Evolutionary conservation across 2,113 vertebrate species (phyloP).

Genomic region (Scopus umbretta): DNA sequence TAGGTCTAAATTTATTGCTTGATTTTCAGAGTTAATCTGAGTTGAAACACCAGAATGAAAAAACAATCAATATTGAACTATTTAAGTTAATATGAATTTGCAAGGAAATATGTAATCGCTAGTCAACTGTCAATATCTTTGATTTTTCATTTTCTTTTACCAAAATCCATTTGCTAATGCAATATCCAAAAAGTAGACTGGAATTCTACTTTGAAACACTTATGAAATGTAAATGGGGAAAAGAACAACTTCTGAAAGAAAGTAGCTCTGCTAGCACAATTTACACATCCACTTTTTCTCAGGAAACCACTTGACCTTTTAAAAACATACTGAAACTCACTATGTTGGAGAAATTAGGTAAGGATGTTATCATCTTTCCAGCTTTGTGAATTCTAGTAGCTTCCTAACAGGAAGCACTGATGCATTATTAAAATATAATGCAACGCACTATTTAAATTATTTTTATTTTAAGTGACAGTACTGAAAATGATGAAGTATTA

Average conservation of each 20-base stretch:
- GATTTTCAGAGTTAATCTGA: background rate
- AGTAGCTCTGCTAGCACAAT: constrained; percentile 27
- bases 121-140: background rate
- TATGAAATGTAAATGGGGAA: constrained; percentile 21
- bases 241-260: constrained; percentile 40
- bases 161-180: background rate
- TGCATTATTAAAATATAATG: constrained; percentile 26
- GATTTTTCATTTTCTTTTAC: background rate
- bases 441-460: background rate
- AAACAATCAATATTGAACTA: background rate
- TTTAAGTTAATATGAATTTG: background rate
- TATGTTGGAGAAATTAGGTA: constrained; percentile 7
- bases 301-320: constrained; percentile 50
- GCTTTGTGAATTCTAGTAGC: background rate
- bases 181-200: background rate
- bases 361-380: background rate
- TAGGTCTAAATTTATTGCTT: background rate
- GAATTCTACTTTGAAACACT: background rate
- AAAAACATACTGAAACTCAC: constrained; percentile 9
- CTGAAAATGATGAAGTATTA: constrained; percentile 13
- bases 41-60: background rate
- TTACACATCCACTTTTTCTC: constrained; percentile 47
- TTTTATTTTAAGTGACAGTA: background rate
- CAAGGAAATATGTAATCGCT: background rate
- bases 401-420: background rate